phyloP scores from a whole-genome alignment of 2,797 vertebrate genomes.

The Toxotes lorentzi region DNA sequence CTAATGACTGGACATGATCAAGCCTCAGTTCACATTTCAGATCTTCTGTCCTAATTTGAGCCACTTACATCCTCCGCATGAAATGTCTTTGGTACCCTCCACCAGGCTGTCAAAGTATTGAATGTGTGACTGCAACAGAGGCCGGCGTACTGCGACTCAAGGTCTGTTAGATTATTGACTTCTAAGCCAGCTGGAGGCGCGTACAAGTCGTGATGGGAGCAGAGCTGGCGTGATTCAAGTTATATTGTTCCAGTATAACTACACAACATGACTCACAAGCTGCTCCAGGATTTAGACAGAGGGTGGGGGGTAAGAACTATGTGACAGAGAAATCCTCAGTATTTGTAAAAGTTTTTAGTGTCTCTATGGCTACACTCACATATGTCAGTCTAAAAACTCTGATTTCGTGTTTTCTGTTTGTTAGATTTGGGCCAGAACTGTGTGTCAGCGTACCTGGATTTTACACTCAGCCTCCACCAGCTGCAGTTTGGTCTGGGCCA shows the following conservation, averaged over 20 bases:
- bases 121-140: conserved; percentile 2
- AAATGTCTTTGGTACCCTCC: conserved; percentile 1
- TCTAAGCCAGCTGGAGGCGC: background rate
- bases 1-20: background rate
- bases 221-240: background rate
- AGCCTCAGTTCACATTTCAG: background rate
- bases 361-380: background rate
- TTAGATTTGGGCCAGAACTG: background rate
- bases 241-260: background rate
- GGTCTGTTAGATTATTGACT: conserved; percentile 18
- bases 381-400: background rate
- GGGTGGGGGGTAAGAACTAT: background rate
- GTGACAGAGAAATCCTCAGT: background rate
- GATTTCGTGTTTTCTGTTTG: background rate
- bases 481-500: conserved; percentile 98
- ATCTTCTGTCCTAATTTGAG: conserved; percentile 1
- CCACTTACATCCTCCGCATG: background rate
- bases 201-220: conserved; percentile 1
- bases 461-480: conserved; percentile 98
- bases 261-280: background rate
- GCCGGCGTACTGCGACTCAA: background rate
- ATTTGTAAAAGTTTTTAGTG: background rate
- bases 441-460: conserved; percentile 90
- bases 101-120: background rate
- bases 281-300: background rate